phyloP scores from a whole-genome alignment of 2,888 invertebrate species.

The Empis stercorea region DNA sequence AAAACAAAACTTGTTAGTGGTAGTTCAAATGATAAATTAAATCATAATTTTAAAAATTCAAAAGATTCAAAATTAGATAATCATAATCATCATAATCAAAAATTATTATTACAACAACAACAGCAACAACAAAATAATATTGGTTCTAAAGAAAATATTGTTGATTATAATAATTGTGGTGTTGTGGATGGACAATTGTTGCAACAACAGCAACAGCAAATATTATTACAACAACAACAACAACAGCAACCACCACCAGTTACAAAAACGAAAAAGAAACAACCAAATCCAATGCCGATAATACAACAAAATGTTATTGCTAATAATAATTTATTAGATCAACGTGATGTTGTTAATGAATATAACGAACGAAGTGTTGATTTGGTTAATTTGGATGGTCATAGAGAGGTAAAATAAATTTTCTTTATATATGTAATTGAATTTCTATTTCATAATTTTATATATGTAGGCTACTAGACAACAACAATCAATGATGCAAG shows the following conservation, averaged over 20 bases:
- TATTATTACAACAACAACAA: too few species aligned
- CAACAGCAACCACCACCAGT: constrained; percentile 19
- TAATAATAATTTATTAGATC: constrained; percentile 15
- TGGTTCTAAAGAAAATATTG: constrained; percentile 38
- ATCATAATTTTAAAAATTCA: constrained; percentile 25
- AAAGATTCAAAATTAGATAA: constrained; percentile 15
- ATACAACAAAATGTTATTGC: constrained; percentile 6
- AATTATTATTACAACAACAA: constrained; percentile 32
- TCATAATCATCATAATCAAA: constrained; percentile 36
- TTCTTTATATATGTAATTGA: neutral
- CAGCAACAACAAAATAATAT: constrained; percentile 37
- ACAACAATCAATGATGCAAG: constrained; percentile 39
- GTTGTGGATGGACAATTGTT: constrained; percentile 6
- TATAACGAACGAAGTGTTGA: constrained; percentile 1
- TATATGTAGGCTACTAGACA: constrained; percentile 23
- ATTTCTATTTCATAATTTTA: neutral
- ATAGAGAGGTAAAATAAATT: constrained; percentile 11
- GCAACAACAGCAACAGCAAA: constrained; percentile 14
- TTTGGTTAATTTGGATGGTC: constrained; percentile 11
- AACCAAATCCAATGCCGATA: constrained; percentile 26
- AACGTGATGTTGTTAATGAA: constrained; percentile 8
- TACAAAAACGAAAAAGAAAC: constrained; percentile 28
- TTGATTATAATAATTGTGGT: constrained; percentile 23
- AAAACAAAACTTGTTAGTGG: constrained; percentile 6
- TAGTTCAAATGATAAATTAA: constrained; percentile 35